Evolutionary conservation across 2,113 vertebrate species (phyloP).

Genomic region (Lathamus discolor): DNA sequence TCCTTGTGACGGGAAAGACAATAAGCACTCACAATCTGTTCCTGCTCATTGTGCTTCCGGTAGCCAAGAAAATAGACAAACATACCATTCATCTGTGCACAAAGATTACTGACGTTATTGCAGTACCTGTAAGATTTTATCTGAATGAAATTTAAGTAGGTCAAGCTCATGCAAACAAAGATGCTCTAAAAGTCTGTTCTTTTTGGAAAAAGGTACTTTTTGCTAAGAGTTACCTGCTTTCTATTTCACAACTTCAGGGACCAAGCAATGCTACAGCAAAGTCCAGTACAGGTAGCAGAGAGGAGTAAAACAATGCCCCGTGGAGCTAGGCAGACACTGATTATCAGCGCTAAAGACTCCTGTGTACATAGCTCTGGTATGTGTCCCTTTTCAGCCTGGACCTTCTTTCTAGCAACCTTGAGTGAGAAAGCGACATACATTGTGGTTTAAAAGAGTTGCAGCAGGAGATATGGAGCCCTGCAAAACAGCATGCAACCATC

Average conservation of each 20-base stretch:
- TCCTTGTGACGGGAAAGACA: not conserved
- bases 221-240: not conserved
- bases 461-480: not conserved
- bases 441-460: not conserved
- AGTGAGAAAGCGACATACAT: not conserved
- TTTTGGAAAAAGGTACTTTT: not conserved
- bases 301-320: not conserved
- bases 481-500: not conserved
- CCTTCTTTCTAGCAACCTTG: not conserved
- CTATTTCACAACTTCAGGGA: not conserved
- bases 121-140: not conserved
- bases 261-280: accelerated
- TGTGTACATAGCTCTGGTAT: accelerated
- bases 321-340: not conserved
- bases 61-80: not conserved
- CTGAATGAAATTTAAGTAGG: not conserved
- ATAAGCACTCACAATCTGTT: not conserved
- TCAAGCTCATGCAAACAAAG: not conserved
- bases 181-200: not conserved
- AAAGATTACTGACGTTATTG: not conserved
- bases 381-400: not conserved
- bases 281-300: not conserved
- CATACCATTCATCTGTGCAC: not conserved
- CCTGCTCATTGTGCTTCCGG: not conserved
- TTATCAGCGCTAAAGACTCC: not conserved